phyloP scores from a whole-genome alignment of 2,113 vertebrate species.

The Nycticryphes semicollaris region DNA sequence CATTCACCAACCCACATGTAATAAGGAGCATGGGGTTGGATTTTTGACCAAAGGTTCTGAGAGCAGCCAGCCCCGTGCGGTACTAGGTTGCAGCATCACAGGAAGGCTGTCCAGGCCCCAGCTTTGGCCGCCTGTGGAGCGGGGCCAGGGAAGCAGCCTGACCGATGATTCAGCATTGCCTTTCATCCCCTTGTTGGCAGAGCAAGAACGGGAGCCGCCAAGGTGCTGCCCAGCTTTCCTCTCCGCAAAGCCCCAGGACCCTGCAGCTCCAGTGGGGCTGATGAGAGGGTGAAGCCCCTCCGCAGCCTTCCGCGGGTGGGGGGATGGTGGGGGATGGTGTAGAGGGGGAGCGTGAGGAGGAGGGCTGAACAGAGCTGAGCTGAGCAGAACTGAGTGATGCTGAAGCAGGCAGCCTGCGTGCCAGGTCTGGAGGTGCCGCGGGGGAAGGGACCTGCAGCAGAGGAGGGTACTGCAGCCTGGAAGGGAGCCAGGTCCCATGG shows the following conservation, averaged over 20 bases:
- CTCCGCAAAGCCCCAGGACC: too few species aligned
- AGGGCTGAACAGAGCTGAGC: not conserved
- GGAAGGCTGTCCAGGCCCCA: not conserved
- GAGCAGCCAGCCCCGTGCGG: not conserved
- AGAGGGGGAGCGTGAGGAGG: too few species aligned
- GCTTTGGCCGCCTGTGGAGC: not conserved
- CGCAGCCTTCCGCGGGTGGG: not conserved
- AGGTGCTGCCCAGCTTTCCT: not conserved
- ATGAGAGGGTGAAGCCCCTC: not conserved
- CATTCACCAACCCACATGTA: rapidly evolving
- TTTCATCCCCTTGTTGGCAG: not conserved
- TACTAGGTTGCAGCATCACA: rapidly evolving
- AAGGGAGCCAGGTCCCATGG: constrained; percentile 8
- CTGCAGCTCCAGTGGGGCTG: not conserved
- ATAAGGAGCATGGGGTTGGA: rapidly evolving
- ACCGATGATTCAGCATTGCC: not conserved
- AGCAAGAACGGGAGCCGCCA: not conserved
- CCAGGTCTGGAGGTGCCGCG: not conserved
- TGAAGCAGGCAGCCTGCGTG: not conserved
- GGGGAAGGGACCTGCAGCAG: constrained; percentile 39
- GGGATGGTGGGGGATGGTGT: too few species aligned
- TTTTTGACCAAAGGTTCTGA: not conserved
- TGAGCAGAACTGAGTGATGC: not conserved
- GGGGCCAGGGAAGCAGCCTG: not conserved
- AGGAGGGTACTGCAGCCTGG: constrained; percentile 46